Base-by-base conservation (phyloP, 2,113 vertebrate genomes). In the Spizaetus ornatus region DNA sequence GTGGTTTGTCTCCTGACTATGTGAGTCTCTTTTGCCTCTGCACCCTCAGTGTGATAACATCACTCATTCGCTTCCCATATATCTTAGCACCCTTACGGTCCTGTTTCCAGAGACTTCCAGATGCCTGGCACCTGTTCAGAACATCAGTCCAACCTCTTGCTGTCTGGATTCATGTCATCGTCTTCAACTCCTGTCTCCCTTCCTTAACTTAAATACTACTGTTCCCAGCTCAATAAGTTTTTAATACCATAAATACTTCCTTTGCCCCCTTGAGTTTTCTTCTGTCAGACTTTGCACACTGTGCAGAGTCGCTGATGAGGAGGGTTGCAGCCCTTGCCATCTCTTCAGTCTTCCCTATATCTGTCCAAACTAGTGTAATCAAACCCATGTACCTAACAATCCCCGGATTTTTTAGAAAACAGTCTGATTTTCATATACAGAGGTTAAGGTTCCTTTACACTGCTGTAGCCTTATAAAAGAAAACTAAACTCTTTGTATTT, bases 41-140 rank as follows among this genome's bases (percentile, higher is more conserved):
- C 18, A 55, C 10, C 7, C 19, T 50, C 59, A 17, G 25, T 7
- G 22, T 82, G 55, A 36, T 53, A 87, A 45, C 22, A 56, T 11
- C 23, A 19, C 9, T 40, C 23, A n/a, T 45, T 65, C 3, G 1
- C 9, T 81, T 89, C 50, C 38, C 36, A 38, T 27, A 8, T 38
- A 38, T 42, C 16, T 43, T 45, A 82, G 27, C 38, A 82, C 14
- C 42, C 34, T 40, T 55, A 58, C 0, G 0, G 42, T 40, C 32
- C 61, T 67, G 9, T 65, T 80, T 65, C 22, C 34, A 77, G 74
- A 70, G 36, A 36, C 36, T 91, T 83, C 40, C 61, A 90, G 58
- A 29, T 26, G 32, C 6, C 15, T 55, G 22, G 15, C 7, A 5
- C 21, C 71, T 71, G 6, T 67, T 90, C 55, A 90, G 66, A 79